A percentile compares a stretch with the other conserved stretches of the same genome.
phyloP scores from a whole-genome alignment of 1,140 invertebrate species.

The Nebria ingens region DNA sequence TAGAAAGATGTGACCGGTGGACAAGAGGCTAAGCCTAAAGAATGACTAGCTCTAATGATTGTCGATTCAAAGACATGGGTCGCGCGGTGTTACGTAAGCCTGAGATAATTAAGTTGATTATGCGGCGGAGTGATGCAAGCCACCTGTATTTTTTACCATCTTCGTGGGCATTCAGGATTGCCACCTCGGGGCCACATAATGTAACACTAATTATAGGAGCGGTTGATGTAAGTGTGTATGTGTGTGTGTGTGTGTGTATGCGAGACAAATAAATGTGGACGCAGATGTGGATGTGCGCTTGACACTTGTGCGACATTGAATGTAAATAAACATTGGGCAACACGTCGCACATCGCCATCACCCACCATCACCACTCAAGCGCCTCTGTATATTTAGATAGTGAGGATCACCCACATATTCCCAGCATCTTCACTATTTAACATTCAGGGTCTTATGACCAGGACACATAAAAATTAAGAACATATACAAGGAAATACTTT shows the following conservation, averaged over 20 bases:
- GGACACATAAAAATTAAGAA: too few species aligned
- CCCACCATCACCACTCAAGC: too few species aligned
- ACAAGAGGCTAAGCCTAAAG: neutral
- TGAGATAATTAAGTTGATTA: conserved; percentile 1
- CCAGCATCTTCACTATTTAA: too few species aligned
- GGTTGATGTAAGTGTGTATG: too few species aligned
- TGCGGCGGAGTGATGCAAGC: conserved; percentile 3
- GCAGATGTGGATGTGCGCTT: too few species aligned
- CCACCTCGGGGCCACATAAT: neutral
- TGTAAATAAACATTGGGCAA: neutral
- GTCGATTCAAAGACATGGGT: neutral
- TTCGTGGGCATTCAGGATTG: conserved; percentile 4
- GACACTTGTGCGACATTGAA: neutral
- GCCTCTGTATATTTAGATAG: too few species aligned
- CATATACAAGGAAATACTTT: too few species aligned
- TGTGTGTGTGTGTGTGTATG: too few species aligned
- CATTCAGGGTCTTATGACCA: too few species aligned
- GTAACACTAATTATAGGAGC: neutral
- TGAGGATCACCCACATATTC: too few species aligned
- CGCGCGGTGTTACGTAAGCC: neutral
- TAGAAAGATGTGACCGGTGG: too few species aligned
- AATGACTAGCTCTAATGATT: neutral
- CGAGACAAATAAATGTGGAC: neutral
- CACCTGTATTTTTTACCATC: conserved; percentile 6
- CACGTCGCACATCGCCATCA: neutral